phyloP scores from a whole-genome alignment of 2,888 invertebrate genomes.

The Cephus runcator region DNA sequence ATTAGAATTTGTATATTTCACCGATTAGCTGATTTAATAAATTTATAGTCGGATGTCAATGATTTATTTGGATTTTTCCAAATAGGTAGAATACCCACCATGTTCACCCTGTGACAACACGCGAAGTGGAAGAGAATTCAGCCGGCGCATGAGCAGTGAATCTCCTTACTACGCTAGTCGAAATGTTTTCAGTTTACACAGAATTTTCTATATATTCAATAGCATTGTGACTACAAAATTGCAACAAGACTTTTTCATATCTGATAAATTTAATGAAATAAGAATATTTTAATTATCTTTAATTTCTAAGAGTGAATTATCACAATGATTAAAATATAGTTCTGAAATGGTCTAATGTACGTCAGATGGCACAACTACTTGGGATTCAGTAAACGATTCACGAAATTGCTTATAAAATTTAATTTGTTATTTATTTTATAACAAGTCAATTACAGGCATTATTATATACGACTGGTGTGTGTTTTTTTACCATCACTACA shows the following conservation, averaged over 20 bases:
- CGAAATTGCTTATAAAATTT: neutral
- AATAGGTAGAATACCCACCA: neutral
- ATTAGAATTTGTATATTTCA: constrained; percentile 12
- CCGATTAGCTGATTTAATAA: neutral
- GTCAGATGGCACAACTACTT: neutral
- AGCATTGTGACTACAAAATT: neutral
- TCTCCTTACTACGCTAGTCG: neutral
- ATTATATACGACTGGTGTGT: no score
- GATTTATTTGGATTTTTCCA: neutral
- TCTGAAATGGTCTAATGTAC: neutral
- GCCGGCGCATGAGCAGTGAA: neutral
- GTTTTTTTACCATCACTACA: neutral
- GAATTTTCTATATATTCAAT: neutral
- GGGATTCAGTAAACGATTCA: neutral
- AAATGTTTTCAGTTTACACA: neutral
- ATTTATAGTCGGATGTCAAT: neutral
- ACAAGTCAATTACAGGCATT: neutral
- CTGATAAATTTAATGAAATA: neutral
- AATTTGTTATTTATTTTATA: neutral
- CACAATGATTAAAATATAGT: neutral
- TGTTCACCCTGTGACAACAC: neutral
- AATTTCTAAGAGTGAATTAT: neutral
- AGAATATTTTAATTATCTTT: neutral
- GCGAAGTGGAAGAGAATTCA: neutral
- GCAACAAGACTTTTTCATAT: neutral